Evolutionary conservation across 2,888 invertebrate species (phyloP).

Genomic region (Drosophila kuntzei): DNA sequence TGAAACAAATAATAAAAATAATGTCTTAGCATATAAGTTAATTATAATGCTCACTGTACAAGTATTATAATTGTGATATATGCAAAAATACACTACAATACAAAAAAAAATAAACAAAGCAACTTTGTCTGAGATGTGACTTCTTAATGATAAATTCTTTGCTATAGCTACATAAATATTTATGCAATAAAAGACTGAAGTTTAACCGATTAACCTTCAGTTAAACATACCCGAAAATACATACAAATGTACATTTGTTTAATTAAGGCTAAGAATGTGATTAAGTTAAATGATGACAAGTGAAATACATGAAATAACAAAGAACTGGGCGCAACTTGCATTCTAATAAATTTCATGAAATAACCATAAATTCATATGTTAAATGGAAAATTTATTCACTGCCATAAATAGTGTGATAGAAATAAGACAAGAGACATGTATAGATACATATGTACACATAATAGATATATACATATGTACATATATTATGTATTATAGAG

Average conservation of each 20-base stretch:
- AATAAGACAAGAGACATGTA: conserved; percentile 55
- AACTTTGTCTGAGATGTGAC: not conserved
- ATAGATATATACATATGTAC: not conserved
- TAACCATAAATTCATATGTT: conserved; percentile 62
- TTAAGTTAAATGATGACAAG: conserved; percentile 13
- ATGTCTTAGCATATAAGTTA: not conserved
- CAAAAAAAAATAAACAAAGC: not conserved
- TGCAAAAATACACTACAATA: not conserved
- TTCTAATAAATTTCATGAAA: conserved; percentile 67
- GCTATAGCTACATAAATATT: not conserved
- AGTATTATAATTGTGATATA: not conserved
- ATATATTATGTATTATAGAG: conserved; percentile 24
- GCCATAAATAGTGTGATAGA: conserved; percentile 66
- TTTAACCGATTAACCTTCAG: conserved; percentile 19
- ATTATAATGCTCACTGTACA: not conserved
- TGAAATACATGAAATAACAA: conserved; percentile 32
- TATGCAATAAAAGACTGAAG: conserved; percentile 12
- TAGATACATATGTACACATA: conserved; percentile 10
- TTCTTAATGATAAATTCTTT: conserved; percentile 14
- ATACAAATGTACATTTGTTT: not conserved
- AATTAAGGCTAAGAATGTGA: conserved; percentile 17
- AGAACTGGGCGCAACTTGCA: conserved; percentile 58
- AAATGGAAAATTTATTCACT: conserved; percentile 66
- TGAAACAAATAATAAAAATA: not conserved
- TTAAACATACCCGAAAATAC: conserved; percentile 1